phyloP scores from a whole-genome alignment of 2,797 vertebrate genomes.

The Holocentrus rufus region DNA sequence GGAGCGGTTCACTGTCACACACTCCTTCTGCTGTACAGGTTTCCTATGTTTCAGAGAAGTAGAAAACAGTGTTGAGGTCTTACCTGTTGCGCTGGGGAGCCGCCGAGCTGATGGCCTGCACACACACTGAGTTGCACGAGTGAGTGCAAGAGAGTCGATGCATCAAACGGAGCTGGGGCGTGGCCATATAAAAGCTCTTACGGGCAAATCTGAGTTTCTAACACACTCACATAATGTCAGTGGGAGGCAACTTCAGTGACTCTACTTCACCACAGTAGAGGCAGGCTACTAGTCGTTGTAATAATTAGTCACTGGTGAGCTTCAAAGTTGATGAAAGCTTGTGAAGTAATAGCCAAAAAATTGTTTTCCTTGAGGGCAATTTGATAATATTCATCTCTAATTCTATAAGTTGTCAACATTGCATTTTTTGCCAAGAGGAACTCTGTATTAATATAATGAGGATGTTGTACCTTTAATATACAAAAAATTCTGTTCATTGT shows the following conservation, averaged over 20 bases:
- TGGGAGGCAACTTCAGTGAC: constrained; percentile 1
- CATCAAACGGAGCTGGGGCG: constrained; percentile 65
- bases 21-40: background rate
- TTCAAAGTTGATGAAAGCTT: background rate
- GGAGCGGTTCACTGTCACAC: constrained; percentile 37
- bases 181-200: constrained; percentile 56
- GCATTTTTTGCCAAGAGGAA: too few relatives aligned
- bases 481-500: too few relatives aligned
- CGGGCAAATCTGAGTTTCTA: constrained; percentile 15
- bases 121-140: constrained; percentile 46
- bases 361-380: too few relatives aligned
- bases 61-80: constrained; percentile 57
- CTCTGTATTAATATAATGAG: too few relatives aligned
- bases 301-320: too few relatives aligned
- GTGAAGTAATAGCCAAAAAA: too few relatives aligned
- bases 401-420: too few relatives aligned
- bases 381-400: too few relatives aligned
- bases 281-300: too few relatives aligned
- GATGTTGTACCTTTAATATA: too few relatives aligned
- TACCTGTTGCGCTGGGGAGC: constrained; percentile 80
- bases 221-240: constrained; percentile 11
- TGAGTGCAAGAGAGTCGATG: constrained; percentile 42
- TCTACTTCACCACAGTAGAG: too few relatives aligned
- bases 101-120: constrained; percentile 67
- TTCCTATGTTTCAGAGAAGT: background rate